phyloP scores from a whole-genome alignment of 2,888 invertebrate species.

The Gari tellinella region DNA sequence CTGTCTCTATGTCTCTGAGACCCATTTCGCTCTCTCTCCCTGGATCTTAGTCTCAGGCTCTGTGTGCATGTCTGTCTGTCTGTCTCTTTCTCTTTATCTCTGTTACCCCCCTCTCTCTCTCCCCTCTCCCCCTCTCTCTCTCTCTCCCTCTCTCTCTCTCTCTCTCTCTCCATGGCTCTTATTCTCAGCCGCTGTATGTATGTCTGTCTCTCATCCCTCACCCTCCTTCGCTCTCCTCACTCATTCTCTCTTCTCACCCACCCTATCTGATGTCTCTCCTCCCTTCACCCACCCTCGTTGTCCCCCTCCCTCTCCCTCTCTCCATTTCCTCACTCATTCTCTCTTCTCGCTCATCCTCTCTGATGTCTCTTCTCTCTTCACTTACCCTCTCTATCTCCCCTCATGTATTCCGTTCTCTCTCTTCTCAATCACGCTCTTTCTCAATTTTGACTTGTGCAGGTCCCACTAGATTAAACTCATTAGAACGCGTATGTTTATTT shows the following conservation, averaged over 20 bases:
- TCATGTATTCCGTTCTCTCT: background rate
- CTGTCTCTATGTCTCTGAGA: no score
- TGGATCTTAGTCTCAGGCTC: slow-evolving; percentile 5
- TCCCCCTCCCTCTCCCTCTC: background rate
- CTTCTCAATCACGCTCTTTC: background rate
- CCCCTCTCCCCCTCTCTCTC: background rate
- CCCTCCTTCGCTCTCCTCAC: background rate
- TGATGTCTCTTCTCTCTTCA: background rate
- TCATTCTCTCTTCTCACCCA: background rate
- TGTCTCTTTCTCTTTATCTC: slow-evolving; percentile 1
- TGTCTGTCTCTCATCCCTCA: background rate
- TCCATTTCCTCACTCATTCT: background rate
- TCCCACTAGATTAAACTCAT: no score
- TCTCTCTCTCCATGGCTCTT: no score
- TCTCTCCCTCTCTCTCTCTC: slow-evolving; percentile 1
- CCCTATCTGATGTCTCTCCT: background rate
- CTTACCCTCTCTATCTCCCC: background rate
- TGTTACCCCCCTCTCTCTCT: slow-evolving; percentile 8
- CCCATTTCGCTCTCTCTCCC: slow-evolving; percentile 10
- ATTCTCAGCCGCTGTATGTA: background rate
- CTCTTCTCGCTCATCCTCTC: background rate
- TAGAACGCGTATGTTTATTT: no score
- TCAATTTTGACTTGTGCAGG: no score
- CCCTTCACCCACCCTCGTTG: background rate
- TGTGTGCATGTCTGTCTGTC: slow-evolving; percentile 1